Conservation (phyloP, 2,888 invertebrate species). For the Actias luna region DNA sequence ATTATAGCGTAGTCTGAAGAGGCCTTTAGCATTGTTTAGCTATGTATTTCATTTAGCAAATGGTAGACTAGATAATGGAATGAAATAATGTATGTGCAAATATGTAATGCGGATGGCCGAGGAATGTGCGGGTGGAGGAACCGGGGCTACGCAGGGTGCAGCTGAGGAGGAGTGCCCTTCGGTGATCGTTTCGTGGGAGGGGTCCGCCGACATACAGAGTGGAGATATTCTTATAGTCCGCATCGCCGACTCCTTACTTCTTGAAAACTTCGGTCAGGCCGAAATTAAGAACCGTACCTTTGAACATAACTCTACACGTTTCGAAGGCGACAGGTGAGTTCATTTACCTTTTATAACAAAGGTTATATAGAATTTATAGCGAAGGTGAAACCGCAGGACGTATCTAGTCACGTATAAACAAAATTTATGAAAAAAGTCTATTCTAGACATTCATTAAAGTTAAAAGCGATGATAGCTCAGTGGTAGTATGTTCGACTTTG, state of each 20-base stretch:
- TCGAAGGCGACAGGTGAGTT: slow-evolving; percentile 58
- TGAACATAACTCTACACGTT: slow-evolving; percentile 48
- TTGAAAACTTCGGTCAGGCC: slow-evolving; percentile 51
- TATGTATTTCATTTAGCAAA: not conserved
- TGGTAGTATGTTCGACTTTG: not conserved
- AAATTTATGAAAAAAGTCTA: too few relatives aligned
- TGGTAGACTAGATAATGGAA: not conserved
- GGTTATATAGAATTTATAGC: too few relatives aligned
- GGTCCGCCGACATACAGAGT: slow-evolving; percentile 85
- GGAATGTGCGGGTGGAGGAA: slow-evolving; percentile 56
- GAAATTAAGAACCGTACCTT: slow-evolving; percentile 51
- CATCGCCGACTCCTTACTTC: slow-evolving; percentile 84
- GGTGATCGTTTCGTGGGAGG: slow-evolving; percentile 84
- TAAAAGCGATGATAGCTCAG: not conserved
- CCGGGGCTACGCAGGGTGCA: slow-evolving; percentile 37
- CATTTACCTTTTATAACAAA: too few relatives aligned
- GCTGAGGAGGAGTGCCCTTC: slow-evolving; percentile 78
- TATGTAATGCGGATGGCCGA: slow-evolving; percentile 66
- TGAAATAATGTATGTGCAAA: slow-evolving; percentile 42
- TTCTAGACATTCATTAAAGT: not conserved
- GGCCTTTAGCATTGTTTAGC: too few relatives aligned
- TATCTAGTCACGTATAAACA: too few relatives aligned
- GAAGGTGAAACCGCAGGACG: too few relatives aligned
- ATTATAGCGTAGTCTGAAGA: too few relatives aligned
- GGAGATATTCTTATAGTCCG: slow-evolving; percentile 87